Evolutionary conservation across 2,888 invertebrate species (phyloP), one percentile per base, ranked within the genome.

Genomic region (Agonum fuliginosum): DNA sequence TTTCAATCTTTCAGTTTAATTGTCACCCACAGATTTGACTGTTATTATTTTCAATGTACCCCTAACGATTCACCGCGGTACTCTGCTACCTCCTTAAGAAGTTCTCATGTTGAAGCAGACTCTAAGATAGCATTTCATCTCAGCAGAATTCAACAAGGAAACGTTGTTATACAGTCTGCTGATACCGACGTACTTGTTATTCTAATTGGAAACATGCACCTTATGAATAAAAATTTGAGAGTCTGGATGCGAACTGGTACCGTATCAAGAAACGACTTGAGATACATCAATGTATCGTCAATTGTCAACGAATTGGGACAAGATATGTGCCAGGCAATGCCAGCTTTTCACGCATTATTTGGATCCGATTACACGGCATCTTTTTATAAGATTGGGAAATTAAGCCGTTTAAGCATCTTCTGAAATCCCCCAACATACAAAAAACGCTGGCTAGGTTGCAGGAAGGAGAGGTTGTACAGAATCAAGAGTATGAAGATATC

Each of bases 71-170:
- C 10, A 12, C 43, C 12, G 14, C 43, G 43, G 43, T 43, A 12
- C 14, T 43, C 43, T 43, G 43, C 2, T 43, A 12, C 3, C 10
- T 43, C 43, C 14, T 43, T 43, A 43, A 43, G 43, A 43, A 43
- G 14, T 43, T 43, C 43, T 43, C 43, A 43, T 12, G 43, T 43
- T 43, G 43, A 43, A 43, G 43, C 43, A 43, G 2, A 43, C 14
- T 43, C 43, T 43, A 43, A 43, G 12, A 43, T 43, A 43, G 43
- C 43, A 43, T 43, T 43, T 43, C 12, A 43, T 43, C 43, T 43
- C 14, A 43, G 1, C 12, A 6, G n/a, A n/a, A n/a, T 3, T 43
- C 2, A 43, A 6, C 43, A 43, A 1, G 43, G 14, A 4, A 43
- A 3, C n/a, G n/a, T n/a, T n/a, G n/a, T n/a, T n/a, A n/a, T n/a